Conservation (phyloP, 2,113 vertebrate species). For the Eulemur rufifrons region DNA sequence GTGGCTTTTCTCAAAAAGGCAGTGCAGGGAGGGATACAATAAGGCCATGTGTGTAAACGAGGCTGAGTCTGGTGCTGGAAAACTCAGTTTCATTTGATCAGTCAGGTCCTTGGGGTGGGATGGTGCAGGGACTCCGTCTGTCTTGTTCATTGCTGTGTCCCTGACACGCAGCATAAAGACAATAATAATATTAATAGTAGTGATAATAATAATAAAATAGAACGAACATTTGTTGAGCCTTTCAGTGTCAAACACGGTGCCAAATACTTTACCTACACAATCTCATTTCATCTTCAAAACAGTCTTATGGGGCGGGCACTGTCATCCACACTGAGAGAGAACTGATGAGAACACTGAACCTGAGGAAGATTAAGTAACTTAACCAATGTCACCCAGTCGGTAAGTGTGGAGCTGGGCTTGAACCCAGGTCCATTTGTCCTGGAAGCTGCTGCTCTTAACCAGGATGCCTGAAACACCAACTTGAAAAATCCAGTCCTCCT, state of each 20-base stretch:
- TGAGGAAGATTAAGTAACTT: not conserved
- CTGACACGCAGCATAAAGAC: not conserved
- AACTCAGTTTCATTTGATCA: not conserved
- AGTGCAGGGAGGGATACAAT: not conserved
- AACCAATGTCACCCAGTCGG: not conserved
- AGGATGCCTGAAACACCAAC: not conserved
- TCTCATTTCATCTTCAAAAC: not conserved
- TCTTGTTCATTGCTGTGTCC: not conserved
- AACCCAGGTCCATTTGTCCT: not conserved
- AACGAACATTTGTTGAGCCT: not conserved
- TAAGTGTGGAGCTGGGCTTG: not conserved
- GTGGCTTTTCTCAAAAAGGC: not conserved
- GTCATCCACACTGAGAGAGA: not conserved
- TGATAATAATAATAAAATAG: not conserved
- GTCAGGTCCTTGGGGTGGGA: not conserved
- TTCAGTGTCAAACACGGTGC: not conserved
- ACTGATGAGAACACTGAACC: not conserved
- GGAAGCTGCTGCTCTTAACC: not conserved
- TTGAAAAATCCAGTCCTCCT: not conserved
- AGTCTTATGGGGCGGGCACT: not conserved
- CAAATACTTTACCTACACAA: not conserved
- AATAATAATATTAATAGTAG: not conserved
- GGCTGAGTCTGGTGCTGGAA: not conserved
- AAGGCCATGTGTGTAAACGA: not conserved
- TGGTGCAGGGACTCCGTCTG: not conserved